Evolutionary conservation across 2,888 invertebrate genomes (phyloP), one percentile per base, ranked within the genome.

Genomic region (Ectropis crepuscularia): DNA sequence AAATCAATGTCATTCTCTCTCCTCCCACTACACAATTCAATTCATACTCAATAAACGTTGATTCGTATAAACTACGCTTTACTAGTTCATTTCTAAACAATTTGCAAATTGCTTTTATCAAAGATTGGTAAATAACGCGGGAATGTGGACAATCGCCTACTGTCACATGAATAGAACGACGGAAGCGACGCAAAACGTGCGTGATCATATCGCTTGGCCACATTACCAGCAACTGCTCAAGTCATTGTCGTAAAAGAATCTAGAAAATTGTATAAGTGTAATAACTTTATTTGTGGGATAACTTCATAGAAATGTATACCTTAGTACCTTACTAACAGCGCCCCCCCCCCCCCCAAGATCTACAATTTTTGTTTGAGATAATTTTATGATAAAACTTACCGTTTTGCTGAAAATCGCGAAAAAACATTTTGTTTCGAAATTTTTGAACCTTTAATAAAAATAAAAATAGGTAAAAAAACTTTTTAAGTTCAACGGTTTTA

Each of bases 131-230:
- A 47, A 57, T 48, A 11, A 49, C 41, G 36, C 16, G 45, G 49
- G 49, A 49, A 38, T 11, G n/a, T 50, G 41, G 12, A 49, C 38
- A 42, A 49, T 42, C 9, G 28, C 48, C 39, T 47, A n/a, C 48
- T 16, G 16, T 1, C 16, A 28, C 16, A 36, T 42, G 42, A 48
- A 53, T 46, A 9, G 5, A 51, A 42, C 46, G 48, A 42, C 57
- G 62, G 62, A 62, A 62, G 53, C 57, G 47, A 47, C 53, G 16
- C 39, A 36, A n/a, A 42, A 63, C 47, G 42, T 59, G 58, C 59
- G 54, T 59, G 58, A 59, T 53, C 46, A 55, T 59, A 62, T 62
- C 62, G 16, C 39, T 51, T 43, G 43, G 45, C 28, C 36, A 48
- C 42, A 43, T 51, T 51, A 55, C 48, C 37, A 41, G 51, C 47